Conservation (phyloP, 2,113 vertebrate species). For the Anolis carolinensis region DNA sequence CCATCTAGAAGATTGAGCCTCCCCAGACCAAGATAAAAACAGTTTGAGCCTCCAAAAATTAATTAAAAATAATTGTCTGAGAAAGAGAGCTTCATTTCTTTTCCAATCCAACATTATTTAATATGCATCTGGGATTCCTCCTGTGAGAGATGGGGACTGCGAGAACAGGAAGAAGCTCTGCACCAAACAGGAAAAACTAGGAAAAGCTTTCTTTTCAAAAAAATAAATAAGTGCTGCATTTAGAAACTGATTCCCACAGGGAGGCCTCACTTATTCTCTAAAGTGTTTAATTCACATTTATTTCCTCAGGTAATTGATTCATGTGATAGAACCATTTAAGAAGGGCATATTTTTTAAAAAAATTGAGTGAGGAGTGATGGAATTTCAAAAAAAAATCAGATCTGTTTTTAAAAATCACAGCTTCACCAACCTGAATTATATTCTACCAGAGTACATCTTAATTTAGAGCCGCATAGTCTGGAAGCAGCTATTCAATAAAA, state of each 20-base stretch:
- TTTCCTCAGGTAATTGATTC: not conserved
- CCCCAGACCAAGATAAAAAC: constrained; percentile 4
- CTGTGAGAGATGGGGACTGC: not conserved
- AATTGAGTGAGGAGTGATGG: too few relatives aligned
- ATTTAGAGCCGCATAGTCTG: not conserved
- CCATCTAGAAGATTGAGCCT: constrained; percentile 9
- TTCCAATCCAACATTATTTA: not conserved
- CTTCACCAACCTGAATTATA: too few relatives aligned
- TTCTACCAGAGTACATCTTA: not conserved
- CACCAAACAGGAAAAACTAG: not conserved
- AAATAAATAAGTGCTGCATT: not conserved
- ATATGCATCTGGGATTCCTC: not conserved
- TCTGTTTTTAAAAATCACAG: too few relatives aligned
- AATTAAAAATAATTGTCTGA: constrained; percentile 20
- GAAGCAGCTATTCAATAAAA: not conserved
- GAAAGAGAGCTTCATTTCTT: not conserved
- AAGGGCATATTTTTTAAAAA: too few relatives aligned
- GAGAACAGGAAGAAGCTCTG: not conserved
- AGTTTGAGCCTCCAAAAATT: constrained; percentile 13
- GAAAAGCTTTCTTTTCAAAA: too few relatives aligned
- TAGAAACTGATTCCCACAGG: not conserved
- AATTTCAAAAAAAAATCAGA: too few relatives aligned
- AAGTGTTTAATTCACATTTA: not conserved
- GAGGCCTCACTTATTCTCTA: not conserved
- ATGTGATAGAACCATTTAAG: not conserved